These are phyloP conservation scores for Gisinianus flammeolus DNA, from an alignment of 2,888 invertebrate genomes.

Conservation along the genomic window DNA sequence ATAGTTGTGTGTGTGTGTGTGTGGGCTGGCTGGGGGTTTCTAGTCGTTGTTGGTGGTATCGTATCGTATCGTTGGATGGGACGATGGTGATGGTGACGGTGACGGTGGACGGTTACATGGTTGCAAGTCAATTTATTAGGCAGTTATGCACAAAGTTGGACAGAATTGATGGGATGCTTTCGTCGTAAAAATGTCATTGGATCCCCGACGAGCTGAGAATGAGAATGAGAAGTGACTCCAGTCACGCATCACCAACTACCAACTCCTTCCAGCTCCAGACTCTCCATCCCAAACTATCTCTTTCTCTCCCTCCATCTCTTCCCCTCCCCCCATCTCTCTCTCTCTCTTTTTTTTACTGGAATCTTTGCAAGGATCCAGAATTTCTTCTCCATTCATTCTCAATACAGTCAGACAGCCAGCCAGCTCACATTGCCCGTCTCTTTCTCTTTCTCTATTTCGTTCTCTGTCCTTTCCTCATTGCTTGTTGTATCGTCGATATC, in stretches of 20 bases:
- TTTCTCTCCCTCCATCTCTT: slow-evolving; percentile 2
- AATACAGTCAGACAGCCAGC: no score
- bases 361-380: no score
- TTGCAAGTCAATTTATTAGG: slow-evolving; percentile 54
- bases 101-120: slow-evolving; percentile 25
- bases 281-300: no score
- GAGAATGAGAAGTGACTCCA: slow-evolving; percentile 53
- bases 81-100: background rate
- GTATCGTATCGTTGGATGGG: background rate
- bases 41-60: background rate
- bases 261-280: background rate
- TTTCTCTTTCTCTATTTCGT: no score
- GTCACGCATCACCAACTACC: slow-evolving; percentile 49
- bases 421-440: no score
- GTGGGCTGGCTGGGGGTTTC: no score
- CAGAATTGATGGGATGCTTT: slow-evolving; percentile 51
- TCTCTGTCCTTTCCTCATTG: no score
- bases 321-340: no score
- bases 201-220: slow-evolving; percentile 49
- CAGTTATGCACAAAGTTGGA: slow-evolving; percentile 55
- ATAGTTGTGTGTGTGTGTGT: background rate
- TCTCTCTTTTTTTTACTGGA: background rate
- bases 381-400: no score
- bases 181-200: slow-evolving; percentile 54
- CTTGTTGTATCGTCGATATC: no score